Percentiles rank a stretch among this genome's conserved stretches.
Conservation (phyloP, 2,113 vertebrate species). For the Zosterops borbonicus region DNA sequence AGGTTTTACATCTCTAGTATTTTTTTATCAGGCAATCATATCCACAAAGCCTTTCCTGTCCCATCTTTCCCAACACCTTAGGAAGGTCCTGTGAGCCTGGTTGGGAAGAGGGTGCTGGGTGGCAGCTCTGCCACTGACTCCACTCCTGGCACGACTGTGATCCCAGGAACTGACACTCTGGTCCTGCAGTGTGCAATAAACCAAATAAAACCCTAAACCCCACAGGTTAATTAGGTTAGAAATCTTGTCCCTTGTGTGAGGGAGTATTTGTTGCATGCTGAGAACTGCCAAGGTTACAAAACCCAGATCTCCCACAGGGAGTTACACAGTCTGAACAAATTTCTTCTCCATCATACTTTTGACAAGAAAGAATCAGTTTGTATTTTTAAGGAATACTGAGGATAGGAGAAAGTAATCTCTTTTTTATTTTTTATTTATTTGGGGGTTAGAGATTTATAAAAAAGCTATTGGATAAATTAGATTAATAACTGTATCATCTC, state of each 20-base stretch:
- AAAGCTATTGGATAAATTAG: neutral
- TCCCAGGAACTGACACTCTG: neutral
- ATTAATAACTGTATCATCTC: neutral
- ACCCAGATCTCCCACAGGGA: neutral
- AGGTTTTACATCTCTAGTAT: no score
- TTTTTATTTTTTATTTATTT: neutral
- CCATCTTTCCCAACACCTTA: no score
- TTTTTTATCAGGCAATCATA: no score
- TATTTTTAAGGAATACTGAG: neutral
- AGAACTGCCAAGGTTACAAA: neutral
- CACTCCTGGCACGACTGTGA: rapidly evolving
- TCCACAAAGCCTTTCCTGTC: no score
- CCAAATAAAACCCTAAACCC: neutral
- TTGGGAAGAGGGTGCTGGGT: neutral
- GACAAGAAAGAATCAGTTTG: neutral
- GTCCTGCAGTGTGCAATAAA: neutral
- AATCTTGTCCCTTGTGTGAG: neutral
- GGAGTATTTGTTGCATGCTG: neutral
- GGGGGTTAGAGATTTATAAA: neutral
- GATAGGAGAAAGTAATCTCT: neutral
- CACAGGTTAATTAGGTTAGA: neutral
- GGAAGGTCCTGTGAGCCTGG: rapidly evolving
- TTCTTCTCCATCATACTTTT: neutral
- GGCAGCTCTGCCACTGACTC: neutral
- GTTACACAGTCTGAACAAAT: neutral